Conservation (phyloP, 2,888 invertebrate species). For the Cephus runcator region DNA sequence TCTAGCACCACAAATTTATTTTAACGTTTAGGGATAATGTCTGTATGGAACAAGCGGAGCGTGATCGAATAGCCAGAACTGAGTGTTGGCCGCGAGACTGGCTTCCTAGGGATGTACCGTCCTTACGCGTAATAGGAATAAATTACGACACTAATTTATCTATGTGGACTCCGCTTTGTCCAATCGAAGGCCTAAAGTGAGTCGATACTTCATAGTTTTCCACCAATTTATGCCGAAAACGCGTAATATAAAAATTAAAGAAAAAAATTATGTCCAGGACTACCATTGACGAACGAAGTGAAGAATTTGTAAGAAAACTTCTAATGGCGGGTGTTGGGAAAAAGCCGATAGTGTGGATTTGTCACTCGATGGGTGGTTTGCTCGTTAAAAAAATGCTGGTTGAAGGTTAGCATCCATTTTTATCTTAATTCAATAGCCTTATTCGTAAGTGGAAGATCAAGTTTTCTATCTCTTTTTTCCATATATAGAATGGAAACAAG, state of each 20-base stretch:
- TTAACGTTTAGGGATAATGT: conserved; percentile 41
- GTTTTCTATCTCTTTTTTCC: conserved; percentile 10
- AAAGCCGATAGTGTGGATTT: conserved; percentile 88
- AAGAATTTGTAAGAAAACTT: conserved; percentile 75
- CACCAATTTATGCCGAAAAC: neutral
- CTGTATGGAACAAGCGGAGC: conserved; percentile 42
- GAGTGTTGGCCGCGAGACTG: conserved; percentile 96
- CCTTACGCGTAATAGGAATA: conserved; percentile 83
- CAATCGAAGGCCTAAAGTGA: conserved; percentile 67
- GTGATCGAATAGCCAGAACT: conserved; percentile 67
- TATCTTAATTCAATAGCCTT: neutral
- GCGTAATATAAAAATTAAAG: neutral
- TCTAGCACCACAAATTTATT: neutral
- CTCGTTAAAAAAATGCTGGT: conserved; percentile 87
- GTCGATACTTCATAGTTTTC: conserved; percentile 2
- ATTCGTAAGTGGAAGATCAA: neutral
- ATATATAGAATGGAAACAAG: conserved; percentile 67
- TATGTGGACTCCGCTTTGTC: conserved; percentile 82
- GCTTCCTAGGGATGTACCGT: conserved; percentile 83
- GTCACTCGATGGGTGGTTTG: conserved; percentile 97
- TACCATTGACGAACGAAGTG: conserved; percentile 75
- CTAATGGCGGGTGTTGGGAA: conserved; percentile 81
- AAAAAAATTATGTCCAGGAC: conserved; percentile 45
- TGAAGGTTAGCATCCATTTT: conserved; percentile 66
- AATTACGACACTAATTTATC: conserved; percentile 90